Base-by-base conservation (phyloP, 2,888 invertebrate species). In the Peribatodes rhomboidaria region DNA sequence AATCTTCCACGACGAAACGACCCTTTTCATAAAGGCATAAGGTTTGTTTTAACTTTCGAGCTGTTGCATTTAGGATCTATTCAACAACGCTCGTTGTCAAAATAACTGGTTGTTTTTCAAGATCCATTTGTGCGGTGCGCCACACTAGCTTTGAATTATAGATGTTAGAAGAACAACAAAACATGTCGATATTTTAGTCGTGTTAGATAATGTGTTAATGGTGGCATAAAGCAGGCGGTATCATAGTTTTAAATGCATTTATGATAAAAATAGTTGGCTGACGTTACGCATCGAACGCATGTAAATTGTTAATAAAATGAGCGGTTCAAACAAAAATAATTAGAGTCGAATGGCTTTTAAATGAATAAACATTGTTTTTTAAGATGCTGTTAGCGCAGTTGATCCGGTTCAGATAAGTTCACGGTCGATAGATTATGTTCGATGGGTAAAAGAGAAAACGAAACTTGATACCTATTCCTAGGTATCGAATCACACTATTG, bases 41-140 rank as follows among this genome's bases (percentile, higher is more conserved):
- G 72, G 77, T 66, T 56, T 63, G 65, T 52, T 82, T 82, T 85
- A 54, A 74, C 41, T 72, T 77, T 76, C 3, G 67, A 33, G 8
- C n/a, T 49, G 57, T 14, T 59, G 75, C 70, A 68, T 83, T 85
- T 90, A 89, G 78, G 88, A 79, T 80, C 74, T 84, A 76, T 75
- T 80, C 68, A 74, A 52, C 82, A 78, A 70, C 65, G 73, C 67
- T 68, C 76, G 79, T 81, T 89, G 89, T 92, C 90, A 88, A 90
- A 90, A 92, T 91, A 91, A 88, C 86, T 88, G 86, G 88, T 87
- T 89, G 89, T 89, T 91, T 91, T 91, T 91, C 85, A 87, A 92
- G 89, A 91, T 89, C 83, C 89, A 89, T 90, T 91, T 88, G 85
- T 84, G 82, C 77, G 84, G 85, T 82, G 83, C 77, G 82, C 82